Base-by-base conservation (phyloP, 2,113 vertebrate species). In the Piprites chloris region DNA sequence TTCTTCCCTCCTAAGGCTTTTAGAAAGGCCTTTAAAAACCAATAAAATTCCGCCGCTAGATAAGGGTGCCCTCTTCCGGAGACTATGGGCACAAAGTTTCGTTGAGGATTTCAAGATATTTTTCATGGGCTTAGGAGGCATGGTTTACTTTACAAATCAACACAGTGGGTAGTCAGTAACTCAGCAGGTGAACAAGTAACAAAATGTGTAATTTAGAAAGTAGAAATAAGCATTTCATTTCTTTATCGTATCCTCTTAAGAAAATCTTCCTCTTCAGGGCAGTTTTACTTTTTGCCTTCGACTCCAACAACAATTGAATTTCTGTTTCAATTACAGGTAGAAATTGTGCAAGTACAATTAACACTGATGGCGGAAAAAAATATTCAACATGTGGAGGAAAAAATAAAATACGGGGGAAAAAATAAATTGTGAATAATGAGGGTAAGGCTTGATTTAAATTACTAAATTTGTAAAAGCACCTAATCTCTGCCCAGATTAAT, bases 31-130 rank as follows among this genome's bases (percentile, higher is more conserved):
- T 62, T 66, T 18, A 26, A 27, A 68, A 39, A 32, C n/a, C n/a
- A 75, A 26, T 12, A 14, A 19, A 3, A 14, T 15, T 49, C 26
- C 27, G 37, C 50, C 85, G 39, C 85, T 76, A 58, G 53, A 16
- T 79, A 56, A 55, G 65, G 50, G 19, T 93, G 95, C 94, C 95
- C 95, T 91, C 97, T 86, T 46, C 75, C 35, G 96, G 94, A 68
- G 6, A 27, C 5, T 59, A 9, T 37, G 24, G 33, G 26, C 44
- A 68, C 28, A 14, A 73, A 46, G n/a, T 39, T 23, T 52, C 67
- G 7, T 30, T 32, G 35, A 72, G 30, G 18, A 67, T 68, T 21
- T 20, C 32, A 55, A 41, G 32, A 5, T 12, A n/a, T 16, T 71
- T 59, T 78, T 44, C 5, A 58, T 5, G 21, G 20, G 11, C 5